Evolutionary conservation across 2,113 vertebrate genomes (phyloP).

Genomic region (Pomatostomus ruficeps): DNA sequence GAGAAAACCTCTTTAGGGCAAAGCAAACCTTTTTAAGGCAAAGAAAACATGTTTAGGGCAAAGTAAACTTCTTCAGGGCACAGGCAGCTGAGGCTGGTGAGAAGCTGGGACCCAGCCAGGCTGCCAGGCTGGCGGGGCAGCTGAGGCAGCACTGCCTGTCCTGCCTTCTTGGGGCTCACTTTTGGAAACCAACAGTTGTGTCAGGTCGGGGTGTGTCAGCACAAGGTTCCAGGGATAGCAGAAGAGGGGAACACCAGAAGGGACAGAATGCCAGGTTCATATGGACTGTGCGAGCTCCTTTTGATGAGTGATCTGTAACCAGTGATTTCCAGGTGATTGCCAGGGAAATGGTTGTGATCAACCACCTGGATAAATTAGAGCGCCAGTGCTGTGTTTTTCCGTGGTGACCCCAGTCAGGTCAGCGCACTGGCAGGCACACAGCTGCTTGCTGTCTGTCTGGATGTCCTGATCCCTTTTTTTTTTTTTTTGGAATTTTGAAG

Average conservation of each 20-base stretch:
- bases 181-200: background rate
- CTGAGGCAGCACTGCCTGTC: background rate
- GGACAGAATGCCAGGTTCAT: background rate
- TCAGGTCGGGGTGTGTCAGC: background rate
- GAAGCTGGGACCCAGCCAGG: background rate
- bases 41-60: no score
- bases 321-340: background rate
- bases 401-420: background rate
- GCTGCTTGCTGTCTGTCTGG: background rate
- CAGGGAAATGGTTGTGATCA: background rate
- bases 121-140: background rate
- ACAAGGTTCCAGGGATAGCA: background rate
- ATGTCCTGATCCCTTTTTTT: background rate
- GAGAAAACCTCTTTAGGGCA: constrained; percentile 54
- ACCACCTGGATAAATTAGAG: background rate
- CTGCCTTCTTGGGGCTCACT: background rate
- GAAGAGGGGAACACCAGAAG: background rate
- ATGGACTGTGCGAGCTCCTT: background rate
- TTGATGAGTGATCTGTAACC: background rate
- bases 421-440: background rate
- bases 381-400: background rate
- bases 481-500: background rate
- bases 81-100: background rate
- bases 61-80: constrained; percentile 49
- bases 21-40: constrained; percentile 57